phyloP scores from a whole-genome alignment of 1,140 invertebrate genomes.

The Lasioglossum baleicum region DNA sequence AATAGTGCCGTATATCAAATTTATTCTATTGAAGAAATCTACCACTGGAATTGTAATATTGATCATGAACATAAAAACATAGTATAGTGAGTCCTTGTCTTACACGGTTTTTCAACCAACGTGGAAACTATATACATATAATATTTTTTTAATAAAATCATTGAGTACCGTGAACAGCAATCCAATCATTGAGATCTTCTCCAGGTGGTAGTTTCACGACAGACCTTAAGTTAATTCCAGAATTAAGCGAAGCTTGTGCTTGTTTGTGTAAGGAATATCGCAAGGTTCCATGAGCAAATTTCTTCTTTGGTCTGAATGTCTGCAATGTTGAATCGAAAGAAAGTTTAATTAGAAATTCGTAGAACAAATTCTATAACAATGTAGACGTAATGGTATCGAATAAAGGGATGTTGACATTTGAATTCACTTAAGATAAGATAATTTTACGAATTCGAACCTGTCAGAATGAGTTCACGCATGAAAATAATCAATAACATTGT shows the following conservation, averaged over 20 bases:
- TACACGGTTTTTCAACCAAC: too few relatives aligned
- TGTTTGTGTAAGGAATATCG: conserved; percentile 96
- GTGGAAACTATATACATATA: background rate
- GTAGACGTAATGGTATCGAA: background rate
- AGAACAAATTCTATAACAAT: background rate
- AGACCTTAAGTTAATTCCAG: conserved; percentile 93
- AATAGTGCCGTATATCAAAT: conserved; percentile 95
- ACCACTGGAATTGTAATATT: conserved; percentile 85
- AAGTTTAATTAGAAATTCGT: background rate
- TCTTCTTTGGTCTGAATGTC: conserved; percentile 95
- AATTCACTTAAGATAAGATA: background rate
- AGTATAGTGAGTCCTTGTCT: too few relatives aligned
- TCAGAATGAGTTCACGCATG: background rate
- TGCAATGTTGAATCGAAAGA: conserved; percentile 68
- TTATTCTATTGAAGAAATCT: conserved; percentile 97
- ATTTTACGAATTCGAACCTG: background rate
- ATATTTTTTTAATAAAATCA: conserved; percentile 10
- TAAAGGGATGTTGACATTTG: background rate
- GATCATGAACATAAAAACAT: background rate
- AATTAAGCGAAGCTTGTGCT: conserved; percentile 95
- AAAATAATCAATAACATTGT: conserved; percentile 7
- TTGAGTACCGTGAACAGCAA: conserved; percentile 93
- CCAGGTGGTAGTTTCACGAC: conserved; percentile 92
- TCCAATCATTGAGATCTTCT: conserved; percentile 96
- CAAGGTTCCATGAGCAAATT: conserved; percentile 94